These are phyloP conservation scores for Somateria mollissima DNA, from an alignment of 2,797 vertebrate species.

Conservation along the genomic window DNA sequence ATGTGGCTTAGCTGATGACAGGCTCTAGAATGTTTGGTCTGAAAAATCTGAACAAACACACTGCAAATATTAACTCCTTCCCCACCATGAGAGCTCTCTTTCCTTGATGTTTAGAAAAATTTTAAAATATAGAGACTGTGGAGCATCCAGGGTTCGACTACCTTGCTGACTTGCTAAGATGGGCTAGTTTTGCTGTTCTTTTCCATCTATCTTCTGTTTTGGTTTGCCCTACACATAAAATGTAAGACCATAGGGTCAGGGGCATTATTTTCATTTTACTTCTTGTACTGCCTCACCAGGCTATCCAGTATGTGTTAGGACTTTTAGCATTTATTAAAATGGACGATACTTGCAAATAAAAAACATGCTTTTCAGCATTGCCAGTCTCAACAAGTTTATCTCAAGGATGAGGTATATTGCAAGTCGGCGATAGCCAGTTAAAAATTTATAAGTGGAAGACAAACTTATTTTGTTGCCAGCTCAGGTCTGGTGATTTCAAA, in stretches of 20 bases:
- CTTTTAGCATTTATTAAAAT: background rate
- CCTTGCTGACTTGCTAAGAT: background rate
- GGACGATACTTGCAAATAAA: background rate
- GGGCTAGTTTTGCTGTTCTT: background rate
- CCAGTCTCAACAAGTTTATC: background rate
- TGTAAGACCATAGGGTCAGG: background rate
- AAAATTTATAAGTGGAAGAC: background rate
- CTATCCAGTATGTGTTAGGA: background rate
- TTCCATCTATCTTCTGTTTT: background rate
- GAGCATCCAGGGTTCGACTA: background rate
- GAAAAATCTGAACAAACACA: background rate
- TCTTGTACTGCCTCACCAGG: background rate
- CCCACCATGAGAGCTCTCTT: background rate
- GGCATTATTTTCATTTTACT: background rate
- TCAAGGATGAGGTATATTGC: background rate
- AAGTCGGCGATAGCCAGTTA: background rate
- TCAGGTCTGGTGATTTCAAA: background rate
- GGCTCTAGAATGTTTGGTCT: background rate
- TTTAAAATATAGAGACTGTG: background rate
- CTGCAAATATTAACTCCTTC: background rate
- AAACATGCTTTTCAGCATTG: background rate
- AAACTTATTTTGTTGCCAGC: background rate
- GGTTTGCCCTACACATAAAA: background rate
- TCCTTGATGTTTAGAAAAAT: background rate
- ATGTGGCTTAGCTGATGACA: background rate